Evolutionary conservation across 2,797 vertebrate species (phyloP).

Genomic region (Falco biarmicus): DNA sequence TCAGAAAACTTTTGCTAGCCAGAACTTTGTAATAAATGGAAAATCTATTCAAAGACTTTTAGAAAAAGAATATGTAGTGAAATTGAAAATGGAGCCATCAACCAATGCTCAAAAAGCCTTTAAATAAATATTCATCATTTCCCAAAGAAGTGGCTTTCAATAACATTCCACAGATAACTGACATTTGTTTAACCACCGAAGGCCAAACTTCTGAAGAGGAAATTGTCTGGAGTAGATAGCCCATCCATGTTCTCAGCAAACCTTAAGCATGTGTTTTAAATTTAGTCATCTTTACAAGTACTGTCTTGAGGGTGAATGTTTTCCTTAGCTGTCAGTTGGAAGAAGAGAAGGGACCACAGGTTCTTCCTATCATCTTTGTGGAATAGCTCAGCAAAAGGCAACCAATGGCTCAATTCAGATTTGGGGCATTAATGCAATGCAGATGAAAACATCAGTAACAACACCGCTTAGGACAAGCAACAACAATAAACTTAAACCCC

Average conservation of each 20-base stretch:
- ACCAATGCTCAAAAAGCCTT: background rate
- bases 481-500: background rate
- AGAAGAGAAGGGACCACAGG: background rate
- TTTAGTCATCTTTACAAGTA: background rate
- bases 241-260: background rate
- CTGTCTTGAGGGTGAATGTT: background rate
- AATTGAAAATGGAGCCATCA: background rate
- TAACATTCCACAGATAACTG: background rate
- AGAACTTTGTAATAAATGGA: conserved; percentile 34
- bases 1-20: conserved; percentile 54
- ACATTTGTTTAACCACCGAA: background rate
- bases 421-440: background rate
- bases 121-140: background rate
- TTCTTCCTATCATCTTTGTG: background rate
- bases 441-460: background rate
- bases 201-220: background rate
- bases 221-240: background rate
- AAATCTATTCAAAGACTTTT: conserved; percentile 48
- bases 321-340: background rate
- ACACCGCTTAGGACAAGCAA: background rate
- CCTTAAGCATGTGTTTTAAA: background rate
- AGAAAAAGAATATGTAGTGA: background rate
- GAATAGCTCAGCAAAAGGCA: background rate
- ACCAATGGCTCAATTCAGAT: background rate
- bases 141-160: background rate